phyloP scores from a whole-genome alignment of 2,888 invertebrate species.

The Mactromeris polynyma region DNA sequence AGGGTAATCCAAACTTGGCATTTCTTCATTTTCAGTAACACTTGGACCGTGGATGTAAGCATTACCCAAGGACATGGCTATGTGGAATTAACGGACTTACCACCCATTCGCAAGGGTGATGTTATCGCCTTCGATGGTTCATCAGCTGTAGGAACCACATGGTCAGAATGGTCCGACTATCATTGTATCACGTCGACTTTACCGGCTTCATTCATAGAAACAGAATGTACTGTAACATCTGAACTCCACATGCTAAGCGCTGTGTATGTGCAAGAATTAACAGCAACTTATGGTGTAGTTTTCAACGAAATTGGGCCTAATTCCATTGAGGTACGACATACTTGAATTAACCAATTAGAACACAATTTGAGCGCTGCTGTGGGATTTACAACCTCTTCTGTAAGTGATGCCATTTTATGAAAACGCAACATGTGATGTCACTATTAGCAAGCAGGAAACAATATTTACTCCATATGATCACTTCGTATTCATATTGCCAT shows the following conservation, averaged over 20 bases:
- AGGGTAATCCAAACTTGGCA: too few species aligned
- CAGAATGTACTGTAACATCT: not conserved
- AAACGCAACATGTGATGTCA: too few species aligned
- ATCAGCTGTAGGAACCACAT: constrained; percentile 44
- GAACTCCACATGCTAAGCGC: constrained; percentile 40
- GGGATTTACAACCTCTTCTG: too few species aligned
- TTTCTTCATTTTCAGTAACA: not conserved
- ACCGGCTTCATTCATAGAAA: not conserved
- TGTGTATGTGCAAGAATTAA: constrained; percentile 24
- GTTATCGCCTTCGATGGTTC: constrained; percentile 72
- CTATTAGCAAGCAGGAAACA: too few species aligned
- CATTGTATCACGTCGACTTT: constrained; percentile 20
- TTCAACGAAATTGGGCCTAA: constrained; percentile 60
- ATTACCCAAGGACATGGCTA: constrained; percentile 68
- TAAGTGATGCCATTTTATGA: too few species aligned
- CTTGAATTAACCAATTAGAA: too few species aligned
- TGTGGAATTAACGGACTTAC: constrained; percentile 21
- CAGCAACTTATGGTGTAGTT: constrained; percentile 52
- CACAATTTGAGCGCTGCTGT: too few species aligned
- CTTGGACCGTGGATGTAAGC: constrained; percentile 45
- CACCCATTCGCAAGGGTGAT: constrained; percentile 73
- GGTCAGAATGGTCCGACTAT: constrained; percentile 36
- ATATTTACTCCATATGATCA: too few species aligned
- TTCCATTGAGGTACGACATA: not conserved
- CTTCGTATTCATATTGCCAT: too few species aligned